Percentiles rank a stretch among this genome's conserved stretches.
phyloP scores from a whole-genome alignment of 2,113 vertebrate genomes.

The Nibea coibor region DNA sequence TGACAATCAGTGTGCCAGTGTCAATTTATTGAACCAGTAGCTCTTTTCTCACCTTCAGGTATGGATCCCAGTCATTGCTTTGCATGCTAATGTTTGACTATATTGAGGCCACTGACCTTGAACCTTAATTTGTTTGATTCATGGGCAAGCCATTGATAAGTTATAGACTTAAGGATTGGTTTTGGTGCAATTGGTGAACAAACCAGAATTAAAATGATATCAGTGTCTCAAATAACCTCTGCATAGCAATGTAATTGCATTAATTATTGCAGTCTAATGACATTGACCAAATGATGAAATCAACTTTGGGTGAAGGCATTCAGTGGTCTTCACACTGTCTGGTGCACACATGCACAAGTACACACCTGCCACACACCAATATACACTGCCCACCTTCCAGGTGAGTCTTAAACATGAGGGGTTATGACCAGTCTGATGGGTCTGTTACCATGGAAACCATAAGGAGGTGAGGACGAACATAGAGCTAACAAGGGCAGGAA shows the following conservation, averaged over 20 bases:
- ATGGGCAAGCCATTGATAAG: not conserved
- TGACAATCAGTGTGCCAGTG: conserved; percentile 23
- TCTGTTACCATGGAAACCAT: conserved; percentile 72
- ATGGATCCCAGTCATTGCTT: not conserved
- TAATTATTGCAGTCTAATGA: not conserved
- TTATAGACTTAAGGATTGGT: not conserved
- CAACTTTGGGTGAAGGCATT: not conserved
- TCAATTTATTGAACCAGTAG: conserved; percentile 22
- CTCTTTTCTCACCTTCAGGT: conserved; percentile 15
- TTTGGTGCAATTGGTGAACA: not conserved
- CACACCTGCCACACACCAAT: not conserved
- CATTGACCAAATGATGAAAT: not conserved
- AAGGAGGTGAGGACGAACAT: conserved; percentile 14
- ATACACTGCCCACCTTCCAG: conserved; percentile 12
- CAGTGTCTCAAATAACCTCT: conserved; percentile 12
- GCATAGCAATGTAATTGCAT: conserved; percentile 9
- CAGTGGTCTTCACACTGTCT: not conserved
- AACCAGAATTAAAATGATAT: not conserved
- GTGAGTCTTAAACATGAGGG: conserved; percentile 31
- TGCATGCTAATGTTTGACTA: not conserved
- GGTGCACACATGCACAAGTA: not conserved
- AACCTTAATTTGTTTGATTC: conserved; percentile 3
- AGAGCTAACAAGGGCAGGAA: conserved; percentile 47
- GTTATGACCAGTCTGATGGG: conserved; percentile 36
- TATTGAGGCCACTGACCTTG: not conserved